Percentiles rank a stretch among this genome's conserved stretches.
Evolutionary conservation across 2,888 invertebrate genomes (phyloP).

Genomic region (Gastracanthus pulcherrimus): DNA sequence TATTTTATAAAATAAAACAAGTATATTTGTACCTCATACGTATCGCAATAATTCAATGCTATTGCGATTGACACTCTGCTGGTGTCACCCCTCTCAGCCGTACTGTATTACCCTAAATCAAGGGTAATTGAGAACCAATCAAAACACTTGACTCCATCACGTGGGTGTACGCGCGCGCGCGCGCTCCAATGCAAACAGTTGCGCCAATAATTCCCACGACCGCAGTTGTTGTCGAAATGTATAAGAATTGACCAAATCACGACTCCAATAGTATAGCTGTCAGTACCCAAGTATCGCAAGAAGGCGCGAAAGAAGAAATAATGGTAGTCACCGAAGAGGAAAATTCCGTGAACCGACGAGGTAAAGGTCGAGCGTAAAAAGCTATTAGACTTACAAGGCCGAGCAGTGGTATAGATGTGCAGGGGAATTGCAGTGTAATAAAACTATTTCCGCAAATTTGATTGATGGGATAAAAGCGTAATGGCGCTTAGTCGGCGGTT

Average conservation of each 20-base stretch:
- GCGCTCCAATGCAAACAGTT: too few relatives aligned
- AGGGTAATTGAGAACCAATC: not conserved
- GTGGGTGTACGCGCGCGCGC: too few relatives aligned
- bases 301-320: not conserved
- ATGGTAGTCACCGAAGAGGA: not conserved
- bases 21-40: too few relatives aligned
- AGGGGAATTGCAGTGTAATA: not conserved
- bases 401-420: not conserved
- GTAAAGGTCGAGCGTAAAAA: not conserved
- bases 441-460: constrained; percentile 21
- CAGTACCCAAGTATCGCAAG: not conserved
- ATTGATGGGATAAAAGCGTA: not conserved
- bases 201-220: not conserved
- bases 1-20: too few relatives aligned
- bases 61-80: not conserved
- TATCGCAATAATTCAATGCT: not conserved
- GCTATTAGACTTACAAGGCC: too few relatives aligned
- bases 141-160: not conserved
- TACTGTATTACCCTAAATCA: not conserved
- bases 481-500: not conserved
- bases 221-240: too few relatives aligned
- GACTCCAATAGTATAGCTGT: too few relatives aligned
- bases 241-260: not conserved
- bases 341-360: not conserved
- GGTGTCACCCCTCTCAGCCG: not conserved